Percentiles rank a stretch among this genome's conserved stretches.
Evolutionary conservation across 2,797 vertebrate genomes (phyloP).

Genomic region (Neopelma chrysocephalum): DNA sequence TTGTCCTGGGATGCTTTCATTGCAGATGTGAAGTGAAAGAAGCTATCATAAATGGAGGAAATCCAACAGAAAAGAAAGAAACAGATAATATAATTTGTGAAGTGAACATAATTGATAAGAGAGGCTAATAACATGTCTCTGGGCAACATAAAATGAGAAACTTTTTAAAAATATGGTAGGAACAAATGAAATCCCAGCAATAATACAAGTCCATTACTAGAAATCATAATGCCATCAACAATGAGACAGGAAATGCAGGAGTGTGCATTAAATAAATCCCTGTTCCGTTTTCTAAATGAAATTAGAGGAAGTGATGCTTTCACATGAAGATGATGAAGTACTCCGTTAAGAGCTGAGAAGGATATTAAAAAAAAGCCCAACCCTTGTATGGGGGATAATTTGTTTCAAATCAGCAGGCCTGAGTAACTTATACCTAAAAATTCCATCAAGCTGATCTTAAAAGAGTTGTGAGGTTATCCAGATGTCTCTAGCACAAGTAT

Average conservation of each 20-base stretch:
- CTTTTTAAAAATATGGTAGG: not conserved
- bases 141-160: not conserved
- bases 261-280: slow-evolving; percentile 3
- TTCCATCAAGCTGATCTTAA: not conserved
- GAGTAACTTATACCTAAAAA: not conserved
- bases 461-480: not conserved
- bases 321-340: not conserved
- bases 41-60: not conserved
- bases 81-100: not conserved
- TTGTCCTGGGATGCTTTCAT: not conserved
- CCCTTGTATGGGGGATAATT: not conserved
- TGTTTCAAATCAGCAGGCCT: not conserved
- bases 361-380: not conserved
- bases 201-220: not conserved
- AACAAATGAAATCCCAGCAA: slow-evolving; percentile 23
- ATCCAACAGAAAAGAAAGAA: not conserved
- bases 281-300: slow-evolving; percentile 14
- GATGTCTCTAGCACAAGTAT: not conserved
- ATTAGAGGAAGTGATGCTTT: not conserved
- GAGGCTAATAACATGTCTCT: slow-evolving; percentile 6
- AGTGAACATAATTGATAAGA: not conserved
- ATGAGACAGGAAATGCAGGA: slow-evolving; percentile 13
- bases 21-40: not conserved
- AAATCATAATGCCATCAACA: slow-evolving; percentile 1
- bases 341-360: not conserved